Base-by-base conservation (phyloP, 2,888 invertebrate genomes). In the Busseola fusca region DNA sequence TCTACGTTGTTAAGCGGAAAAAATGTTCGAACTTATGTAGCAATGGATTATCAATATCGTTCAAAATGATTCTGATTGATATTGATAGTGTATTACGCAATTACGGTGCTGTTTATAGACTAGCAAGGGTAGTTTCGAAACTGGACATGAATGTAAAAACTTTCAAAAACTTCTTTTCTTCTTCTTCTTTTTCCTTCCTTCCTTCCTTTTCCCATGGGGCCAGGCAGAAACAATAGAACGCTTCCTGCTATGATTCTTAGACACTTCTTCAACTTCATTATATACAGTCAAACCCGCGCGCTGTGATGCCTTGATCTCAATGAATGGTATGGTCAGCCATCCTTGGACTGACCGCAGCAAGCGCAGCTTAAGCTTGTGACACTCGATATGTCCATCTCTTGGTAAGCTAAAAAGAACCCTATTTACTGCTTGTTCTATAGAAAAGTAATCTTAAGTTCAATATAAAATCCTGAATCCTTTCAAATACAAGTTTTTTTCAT, bases 401-500 rank as follows among this genome's bases (percentile, higher is more conserved):
- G 0, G 1, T 12, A 40, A 45, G 5, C 5, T 5, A 27, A 42
- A 52, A 50, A 18, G 0, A 14, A 21, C 21, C 10, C 16, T 40
- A 34, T 18, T 34, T 48, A 4, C 3, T 0, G 9, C 6, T 45
- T 37, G 0, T 30, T 50, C 12, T 6, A 37, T 34, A 40, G 18
- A 58, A 72, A 45, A 18, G 1, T 4, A 27, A 4, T 10, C 30
- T 45, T 9, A 45, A 57, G 50, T 50, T 21, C n/a, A 56, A 64
- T 45, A 30, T 57, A 58, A 64, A 81, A 78, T 64, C 57, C 18
- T 21, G 21, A 65, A 77, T 66, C 21, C 34, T n/a, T 45, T 21
- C 30, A 75, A 67, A 75, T 67, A 27, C 4, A 37, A 67, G 34
- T 70, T 78, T 79, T 74, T 79, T 76, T 68, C 66, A 60, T 70